Conservation (phyloP, 2,113 vertebrate genomes). For the Triplophysa siluroides region DNA sequence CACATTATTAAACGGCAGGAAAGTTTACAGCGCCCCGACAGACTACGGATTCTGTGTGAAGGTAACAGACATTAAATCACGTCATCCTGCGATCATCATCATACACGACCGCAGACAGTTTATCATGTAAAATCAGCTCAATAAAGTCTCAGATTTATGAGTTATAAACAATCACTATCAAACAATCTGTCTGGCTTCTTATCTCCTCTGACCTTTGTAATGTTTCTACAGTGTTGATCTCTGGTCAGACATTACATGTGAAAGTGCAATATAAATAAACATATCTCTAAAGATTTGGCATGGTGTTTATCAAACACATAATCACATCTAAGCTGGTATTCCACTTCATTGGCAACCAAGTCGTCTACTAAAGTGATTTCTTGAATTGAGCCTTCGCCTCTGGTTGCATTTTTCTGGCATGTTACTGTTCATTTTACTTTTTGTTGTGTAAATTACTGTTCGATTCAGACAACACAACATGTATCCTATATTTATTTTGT, state of each 20-base stretch:
- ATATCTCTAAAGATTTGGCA: not conserved
- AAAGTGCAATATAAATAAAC: not conserved
- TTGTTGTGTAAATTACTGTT: too few relatives aligned
- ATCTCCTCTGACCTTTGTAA: constrained; percentile 34
- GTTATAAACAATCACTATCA: constrained; percentile 42
- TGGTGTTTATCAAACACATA: too few relatives aligned
- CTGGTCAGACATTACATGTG: not conserved
- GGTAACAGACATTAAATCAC: constrained; percentile 70
- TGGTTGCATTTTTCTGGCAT: too few relatives aligned
- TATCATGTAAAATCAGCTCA: constrained; percentile 42
- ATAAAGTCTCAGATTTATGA: constrained; percentile 45
- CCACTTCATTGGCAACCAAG: too few relatives aligned
- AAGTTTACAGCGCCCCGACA: constrained; percentile 87
- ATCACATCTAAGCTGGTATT: too few relatives aligned
- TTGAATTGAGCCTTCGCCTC: too few relatives aligned
- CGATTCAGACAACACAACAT: too few relatives aligned
- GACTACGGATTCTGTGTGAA: constrained; percentile 95
- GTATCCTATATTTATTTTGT: too few relatives aligned
- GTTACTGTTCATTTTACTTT: too few relatives aligned
- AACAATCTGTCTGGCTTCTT: constrained; percentile 48
- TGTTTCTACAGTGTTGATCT: constrained; percentile 19
- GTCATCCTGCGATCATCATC: not conserved
- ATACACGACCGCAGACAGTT: constrained; percentile 19
- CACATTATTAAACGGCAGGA: constrained; percentile 85
- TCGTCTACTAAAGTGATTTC: too few relatives aligned